Evolutionary conservation across 92 coral and sea anemone genomes (phyloP).

Genomic region (Actinernus sp.): DNA sequence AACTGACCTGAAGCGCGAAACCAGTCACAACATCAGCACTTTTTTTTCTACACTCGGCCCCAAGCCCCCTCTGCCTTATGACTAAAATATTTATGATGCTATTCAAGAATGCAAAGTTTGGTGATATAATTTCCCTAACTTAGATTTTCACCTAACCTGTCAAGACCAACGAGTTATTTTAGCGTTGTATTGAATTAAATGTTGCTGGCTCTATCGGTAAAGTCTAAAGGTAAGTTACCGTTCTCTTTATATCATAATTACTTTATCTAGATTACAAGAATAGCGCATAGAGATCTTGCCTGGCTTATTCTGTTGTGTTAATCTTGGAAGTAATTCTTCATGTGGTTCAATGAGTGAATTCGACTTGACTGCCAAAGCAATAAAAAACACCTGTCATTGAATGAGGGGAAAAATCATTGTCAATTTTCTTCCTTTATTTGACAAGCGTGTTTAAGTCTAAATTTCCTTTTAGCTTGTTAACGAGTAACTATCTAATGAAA

Average conservation of each 20-base stretch:
- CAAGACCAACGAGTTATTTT: too few relatives aligned
- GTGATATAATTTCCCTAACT: constrained; percentile 15
- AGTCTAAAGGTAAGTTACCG: neutral
- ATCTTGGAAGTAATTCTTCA: too few relatives aligned
- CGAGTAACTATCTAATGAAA: too few relatives aligned
- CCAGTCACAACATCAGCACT: constrained; percentile 6
- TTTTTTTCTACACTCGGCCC: constrained; percentile 20
- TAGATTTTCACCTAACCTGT: constrained; percentile 17
- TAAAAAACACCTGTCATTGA: too few relatives aligned
- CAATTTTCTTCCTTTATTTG: too few relatives aligned
- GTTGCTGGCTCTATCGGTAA: neutral
- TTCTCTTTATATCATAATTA: neutral
- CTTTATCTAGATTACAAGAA: too few relatives aligned
- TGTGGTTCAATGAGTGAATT: too few relatives aligned
- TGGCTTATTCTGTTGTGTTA: too few relatives aligned
- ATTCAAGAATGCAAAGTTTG: constrained; percentile 24
- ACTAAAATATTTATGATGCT: constrained; percentile 30
- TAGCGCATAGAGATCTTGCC: neutral
- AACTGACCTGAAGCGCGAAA: neutral
- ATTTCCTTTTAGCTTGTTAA: too few relatives aligned
- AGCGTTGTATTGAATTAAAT: neutral
- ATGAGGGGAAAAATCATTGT: too few relatives aligned
- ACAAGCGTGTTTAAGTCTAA: too few relatives aligned
- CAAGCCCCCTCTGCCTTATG: constrained; percentile 20
- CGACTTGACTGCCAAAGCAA: too few relatives aligned